A percentile compares a stretch with the other conserved stretches of the same genome.
phyloP scores from a whole-genome alignment of 2,113 vertebrate genomes.

The Apaloderma vittatum region DNA sequence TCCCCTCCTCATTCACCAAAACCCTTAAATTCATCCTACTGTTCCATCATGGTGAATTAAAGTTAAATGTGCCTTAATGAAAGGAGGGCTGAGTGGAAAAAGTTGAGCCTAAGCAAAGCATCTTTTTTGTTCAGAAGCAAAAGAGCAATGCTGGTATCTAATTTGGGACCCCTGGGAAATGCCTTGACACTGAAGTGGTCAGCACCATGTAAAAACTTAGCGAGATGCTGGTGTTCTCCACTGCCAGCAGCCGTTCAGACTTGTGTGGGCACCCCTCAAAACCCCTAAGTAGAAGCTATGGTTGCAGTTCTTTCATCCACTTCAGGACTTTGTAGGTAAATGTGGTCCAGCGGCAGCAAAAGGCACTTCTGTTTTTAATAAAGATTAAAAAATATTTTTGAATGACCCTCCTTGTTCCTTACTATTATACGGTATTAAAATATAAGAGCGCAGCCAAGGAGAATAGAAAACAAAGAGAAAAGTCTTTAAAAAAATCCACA shows the following conservation, averaged over 20 bases:
- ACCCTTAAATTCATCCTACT: background rate
- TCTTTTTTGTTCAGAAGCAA: background rate
- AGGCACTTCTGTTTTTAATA: slow-evolving; percentile 72
- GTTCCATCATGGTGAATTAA: background rate
- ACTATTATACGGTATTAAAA: slow-evolving; percentile 69
- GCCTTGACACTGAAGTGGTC: slow-evolving; percentile 31
- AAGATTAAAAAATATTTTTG: slow-evolving; percentile 75
- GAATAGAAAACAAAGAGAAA: slow-evolving; percentile 75
- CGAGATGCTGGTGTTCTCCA: background rate
- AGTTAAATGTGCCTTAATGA: slow-evolving; percentile 33
- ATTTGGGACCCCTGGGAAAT: slow-evolving; percentile 36
- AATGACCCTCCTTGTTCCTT: slow-evolving; percentile 72
- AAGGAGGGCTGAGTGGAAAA: background rate
- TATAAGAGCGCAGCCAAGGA: slow-evolving; percentile 66
- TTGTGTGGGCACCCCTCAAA: slow-evolving; percentile 50
- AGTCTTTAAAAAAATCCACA: slow-evolving; percentile 57
- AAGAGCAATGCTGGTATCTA: background rate
- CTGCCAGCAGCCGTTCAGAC: background rate
- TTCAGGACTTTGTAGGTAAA: slow-evolving; percentile 57
- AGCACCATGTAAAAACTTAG: background rate
- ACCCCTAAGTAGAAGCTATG: slow-evolving; percentile 34
- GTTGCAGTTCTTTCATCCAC: background rate
- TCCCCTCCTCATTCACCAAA: background rate
- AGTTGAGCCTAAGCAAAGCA: background rate
- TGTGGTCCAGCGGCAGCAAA: slow-evolving; percentile 44